Conservation (phyloP, 2,797 vertebrate species). For the Pempheris klunzingeri region DNA sequence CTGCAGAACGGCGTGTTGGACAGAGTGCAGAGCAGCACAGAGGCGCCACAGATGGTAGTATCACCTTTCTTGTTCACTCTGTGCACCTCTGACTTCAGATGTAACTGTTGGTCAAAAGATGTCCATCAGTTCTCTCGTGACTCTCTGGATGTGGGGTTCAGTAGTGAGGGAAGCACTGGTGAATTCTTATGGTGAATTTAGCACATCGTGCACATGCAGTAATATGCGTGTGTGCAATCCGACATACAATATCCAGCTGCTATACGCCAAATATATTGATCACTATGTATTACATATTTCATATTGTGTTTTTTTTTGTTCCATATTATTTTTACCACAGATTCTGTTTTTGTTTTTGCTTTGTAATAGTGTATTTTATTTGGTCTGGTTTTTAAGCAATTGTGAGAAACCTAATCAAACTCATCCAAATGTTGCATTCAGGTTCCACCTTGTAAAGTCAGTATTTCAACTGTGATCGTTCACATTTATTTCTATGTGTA, state of each 20-base stretch:
- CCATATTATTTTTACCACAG: neutral
- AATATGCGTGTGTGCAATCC: neutral
- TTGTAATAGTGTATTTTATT: neutral
- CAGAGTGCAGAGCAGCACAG: constrained; percentile 19
- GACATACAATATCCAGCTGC: neutral
- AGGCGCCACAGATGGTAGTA: constrained; percentile 6
- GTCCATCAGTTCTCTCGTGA: neutral
- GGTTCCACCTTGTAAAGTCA: constrained; percentile 11
- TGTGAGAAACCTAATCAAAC: neutral
- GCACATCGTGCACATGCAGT: neutral
- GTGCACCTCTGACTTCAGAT: constrained; percentile 26
- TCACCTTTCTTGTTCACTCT: constrained; percentile 13
- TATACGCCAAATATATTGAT: neutral
- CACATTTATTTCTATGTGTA: neutral
- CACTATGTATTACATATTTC: neutral
- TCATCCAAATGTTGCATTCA: neutral
- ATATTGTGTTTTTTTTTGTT: neutral
- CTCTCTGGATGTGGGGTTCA: neutral
- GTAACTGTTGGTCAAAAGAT: constrained; percentile 3
- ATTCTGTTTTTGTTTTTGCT: neutral
- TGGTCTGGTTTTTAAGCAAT: neutral
- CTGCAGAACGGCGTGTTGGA: constrained; percentile 2
- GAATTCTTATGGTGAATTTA: neutral
- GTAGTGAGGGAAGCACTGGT: neutral
- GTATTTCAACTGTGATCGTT: neutral